phyloP scores from a whole-genome alignment of 2,888 invertebrate genomes.

The Dichetophora obliterata region DNA sequence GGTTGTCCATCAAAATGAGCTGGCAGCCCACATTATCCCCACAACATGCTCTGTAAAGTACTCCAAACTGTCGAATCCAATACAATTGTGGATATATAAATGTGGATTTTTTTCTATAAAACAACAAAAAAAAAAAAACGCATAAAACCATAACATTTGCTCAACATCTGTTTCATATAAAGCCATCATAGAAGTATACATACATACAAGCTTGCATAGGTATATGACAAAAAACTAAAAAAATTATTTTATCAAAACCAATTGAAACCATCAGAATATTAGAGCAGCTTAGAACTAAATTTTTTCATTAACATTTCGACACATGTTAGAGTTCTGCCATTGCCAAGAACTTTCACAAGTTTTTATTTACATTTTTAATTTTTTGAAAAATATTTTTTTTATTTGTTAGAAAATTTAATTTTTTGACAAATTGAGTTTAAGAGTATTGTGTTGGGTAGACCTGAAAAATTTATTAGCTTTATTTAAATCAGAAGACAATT shows the following conservation, averaged over 20 bases:
- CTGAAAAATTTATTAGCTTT: too few relatives aligned
- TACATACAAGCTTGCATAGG: constrained; percentile 11
- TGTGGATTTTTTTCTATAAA: constrained; percentile 27
- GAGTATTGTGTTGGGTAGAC: too few relatives aligned
- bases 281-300: background rate
- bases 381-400: background rate
- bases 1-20: constrained; percentile 37
- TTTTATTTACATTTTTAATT: constrained; percentile 20
- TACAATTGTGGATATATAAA: constrained; percentile 10
- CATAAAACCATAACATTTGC: constrained; percentile 27
- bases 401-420: constrained; percentile 25
- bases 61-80: constrained; percentile 38
- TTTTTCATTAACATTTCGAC: constrained; percentile 27
- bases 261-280: constrained; percentile 16
- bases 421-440: constrained; percentile 32
- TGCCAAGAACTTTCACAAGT: background rate
- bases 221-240: constrained; percentile 43
- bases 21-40: constrained; percentile 8
- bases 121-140: constrained; percentile 16
- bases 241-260: constrained; percentile 2
- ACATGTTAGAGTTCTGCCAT: background rate
- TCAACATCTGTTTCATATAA: constrained; percentile 61
- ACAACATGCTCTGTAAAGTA: background rate
- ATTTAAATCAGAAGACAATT: too few relatives aligned
- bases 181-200: constrained; percentile 8